Evolutionary conservation across 2,888 invertebrate species (phyloP), one percentile per base, ranked within the genome.

Genomic region (Cetonia aurata): DNA sequence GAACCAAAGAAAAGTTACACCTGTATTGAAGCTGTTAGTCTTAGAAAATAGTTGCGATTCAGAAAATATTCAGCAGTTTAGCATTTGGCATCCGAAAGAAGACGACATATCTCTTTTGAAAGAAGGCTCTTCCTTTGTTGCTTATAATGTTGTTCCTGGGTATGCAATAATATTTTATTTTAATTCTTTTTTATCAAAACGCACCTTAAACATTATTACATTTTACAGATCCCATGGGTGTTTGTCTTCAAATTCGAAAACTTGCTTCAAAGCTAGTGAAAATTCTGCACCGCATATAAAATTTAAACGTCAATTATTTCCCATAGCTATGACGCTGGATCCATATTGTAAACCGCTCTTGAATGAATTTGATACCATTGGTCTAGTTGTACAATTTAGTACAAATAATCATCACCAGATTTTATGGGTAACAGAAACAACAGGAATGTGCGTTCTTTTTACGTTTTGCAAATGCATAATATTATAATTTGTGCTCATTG

Each of bases 281-380:
- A 50, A 10, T 15, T 31, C 33, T 41, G 37, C 52, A 4, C 57
- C 56, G n/a, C 41, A 66, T 66, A 72, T 74, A 17, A 79, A 77
- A 73, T 78, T 77, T 37, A 77, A 76, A 57, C 77, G 84, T 48
- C 78, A 75, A 60, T 44, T 81, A 12, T 75, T 82, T 15, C 77
- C 82, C n/a, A 86, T 91, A 68, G 82, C 83, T 74, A 86, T 88
- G 70, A 77, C 89, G 25, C 73, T 75, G 4, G 75, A 79, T 15
- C 62, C 75, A 15, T 80, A 78, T 50, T 86, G 86, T 73, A 79
- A 80, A 70, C 86, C 88, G 3, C 72, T 80, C 9, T 91, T 90
- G 79, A 88, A 89, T 72, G 94, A 94, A 86, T 86, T 93, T 73
- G 94, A 95, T 83, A 89, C 91, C 9, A 88, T 91, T 3, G 94